Evolutionary conservation across 1,140 invertebrate species (phyloP).

Genomic region (Myzus persicae): DNA sequence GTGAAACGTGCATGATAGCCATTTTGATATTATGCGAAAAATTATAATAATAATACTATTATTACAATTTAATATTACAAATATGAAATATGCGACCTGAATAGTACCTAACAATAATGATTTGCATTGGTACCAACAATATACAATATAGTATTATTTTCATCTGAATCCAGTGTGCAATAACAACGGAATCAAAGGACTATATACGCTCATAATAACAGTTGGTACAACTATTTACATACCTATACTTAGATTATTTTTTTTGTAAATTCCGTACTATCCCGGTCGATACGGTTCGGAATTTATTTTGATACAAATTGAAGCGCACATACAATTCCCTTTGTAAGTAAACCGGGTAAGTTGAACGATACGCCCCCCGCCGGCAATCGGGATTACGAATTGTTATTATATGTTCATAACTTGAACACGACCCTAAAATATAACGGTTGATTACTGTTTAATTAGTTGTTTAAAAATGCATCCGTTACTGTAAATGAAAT

Average conservation of each 20-base stretch:
- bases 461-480: conserved; percentile 29
- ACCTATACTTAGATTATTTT: neutral
- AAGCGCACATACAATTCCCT: neutral
- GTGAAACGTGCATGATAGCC: no score
- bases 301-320: neutral
- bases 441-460: conserved; percentile 4
- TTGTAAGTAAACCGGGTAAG: neutral
- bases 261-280: neutral
- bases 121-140: neutral
- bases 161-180: neutral
- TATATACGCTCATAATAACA: neutral
- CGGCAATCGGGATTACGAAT: neutral
- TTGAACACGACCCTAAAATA: neutral
- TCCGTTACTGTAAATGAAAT: neutral
- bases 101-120: neutral
- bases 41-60: no score
- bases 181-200: neutral
- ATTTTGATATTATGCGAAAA: no score
- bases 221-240: neutral
- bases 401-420: neutral
- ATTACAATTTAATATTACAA: neutral
- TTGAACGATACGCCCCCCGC: neutral
- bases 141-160: neutral
- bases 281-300: neutral
- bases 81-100: neutral